Evolutionary conservation across 1,140 invertebrate genomes (phyloP), one percentile per base, ranked within the genome.

Genomic region (Vanessa atalanta): DNA sequence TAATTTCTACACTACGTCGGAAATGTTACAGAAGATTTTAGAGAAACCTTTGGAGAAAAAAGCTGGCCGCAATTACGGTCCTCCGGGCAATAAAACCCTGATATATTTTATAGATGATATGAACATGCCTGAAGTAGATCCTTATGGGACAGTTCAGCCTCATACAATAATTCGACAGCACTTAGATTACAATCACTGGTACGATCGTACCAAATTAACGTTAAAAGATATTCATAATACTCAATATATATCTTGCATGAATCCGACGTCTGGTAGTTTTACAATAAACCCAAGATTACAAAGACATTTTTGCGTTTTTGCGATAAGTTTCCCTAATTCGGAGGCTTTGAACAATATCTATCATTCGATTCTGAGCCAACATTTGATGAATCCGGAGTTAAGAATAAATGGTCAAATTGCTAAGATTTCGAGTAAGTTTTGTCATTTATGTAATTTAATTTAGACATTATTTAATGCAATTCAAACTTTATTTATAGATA

Each of bases 41-140:
- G 98, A 99, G 84, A 98, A 98, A 89, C 97, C 98, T n/a, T 86
- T 99, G 55, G 98, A 99, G 88, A 99, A 99, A 93, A 99, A 99
- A 93, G 98, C 98, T 53, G 98, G 98, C 4, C 94, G 97, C 79
- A 99, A 98, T 93, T 99, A 97, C 83, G 98, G 98, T 7, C 98
- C 98, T 23, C 98, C 98, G 3, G 98, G 98, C 47, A 98, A 96
- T 81, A 98, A 99, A 90, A 97, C 96, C 0, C 93, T 99, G n/a
- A 96, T 99, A 73, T 99, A 99, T 88, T 99, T 99, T 89, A 96
- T 99, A 72, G 98, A 99, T 88, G 98, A 99, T 84, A 97, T 99
- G 96, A 99, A 99, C 87, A 99, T 99, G 98, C 98, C 98, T 15
- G 97, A 99, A 94, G 98, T 98, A 11, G 98, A 99, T 92, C 89